A percentile compares a stretch with the other conserved stretches of the same genome.
These are phyloP conservation scores for Vulpes vulpes DNA, from an alignment of 2,113 vertebrate species.

Conservation along the genomic window DNA sequence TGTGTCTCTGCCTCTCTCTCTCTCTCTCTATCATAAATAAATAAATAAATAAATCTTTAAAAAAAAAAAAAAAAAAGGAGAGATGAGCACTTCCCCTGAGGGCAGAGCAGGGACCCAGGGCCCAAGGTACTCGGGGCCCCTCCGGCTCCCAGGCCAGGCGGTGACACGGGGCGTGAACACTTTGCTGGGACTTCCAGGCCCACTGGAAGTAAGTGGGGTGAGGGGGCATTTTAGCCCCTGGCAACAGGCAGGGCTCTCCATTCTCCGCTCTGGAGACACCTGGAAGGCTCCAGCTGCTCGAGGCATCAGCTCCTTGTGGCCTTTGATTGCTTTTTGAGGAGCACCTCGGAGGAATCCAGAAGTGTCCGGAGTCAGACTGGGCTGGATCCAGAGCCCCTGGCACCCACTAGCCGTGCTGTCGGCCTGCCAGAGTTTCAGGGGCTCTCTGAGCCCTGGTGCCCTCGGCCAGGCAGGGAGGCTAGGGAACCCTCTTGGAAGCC, in stretches of 20 bases:
- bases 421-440: not conserved
- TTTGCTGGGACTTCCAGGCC: not conserved
- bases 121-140: conserved; percentile 49
- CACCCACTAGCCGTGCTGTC: not conserved
- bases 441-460: conserved; percentile 14
- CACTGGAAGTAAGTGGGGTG: not conserved
- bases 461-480: not conserved
- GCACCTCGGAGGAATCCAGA: not conserved
- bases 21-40: no score
- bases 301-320: not conserved
- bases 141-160: conserved; percentile 28
- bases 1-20: no score
- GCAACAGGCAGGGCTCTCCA: not conserved
- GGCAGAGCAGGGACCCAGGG: conserved; percentile 31
- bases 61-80: no score
- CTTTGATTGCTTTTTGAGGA: not conserved
- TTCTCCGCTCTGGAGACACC: no score
- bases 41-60: no score
- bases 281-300: not conserved
- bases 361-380: not conserved
- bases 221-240: not conserved
- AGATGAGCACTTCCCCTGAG: conserved; percentile 4
- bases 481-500: conserved; percentile 10
- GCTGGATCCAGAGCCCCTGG: not conserved
- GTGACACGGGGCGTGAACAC: not conserved